Percentiles rank a stretch among this genome's conserved stretches.
These are phyloP conservation scores for Melanotaenia trifasciata DNA, from an alignment of 2,797 vertebrate genomes.

Conservation along the genomic window DNA sequence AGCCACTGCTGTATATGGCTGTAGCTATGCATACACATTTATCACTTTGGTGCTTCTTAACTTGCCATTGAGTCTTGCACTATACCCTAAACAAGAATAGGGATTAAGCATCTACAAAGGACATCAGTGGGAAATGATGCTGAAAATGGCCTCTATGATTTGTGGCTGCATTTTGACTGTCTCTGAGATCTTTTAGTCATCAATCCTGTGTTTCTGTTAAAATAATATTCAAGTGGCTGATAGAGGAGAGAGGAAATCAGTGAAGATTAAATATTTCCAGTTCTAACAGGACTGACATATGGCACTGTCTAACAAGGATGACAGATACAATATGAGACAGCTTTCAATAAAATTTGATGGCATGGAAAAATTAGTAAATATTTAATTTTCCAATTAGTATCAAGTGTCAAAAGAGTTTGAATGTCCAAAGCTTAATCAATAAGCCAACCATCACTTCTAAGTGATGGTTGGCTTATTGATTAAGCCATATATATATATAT, in stretches of 20 bases:
- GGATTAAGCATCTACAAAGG: conserved; percentile 22
- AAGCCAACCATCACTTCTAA: conserved; percentile 36
- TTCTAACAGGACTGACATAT: conserved; percentile 9
- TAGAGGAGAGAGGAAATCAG: conserved; percentile 21
- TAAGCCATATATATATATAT: too few relatives aligned
- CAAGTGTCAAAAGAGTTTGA: conserved; percentile 29
- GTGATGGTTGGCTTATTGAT: too few relatives aligned
- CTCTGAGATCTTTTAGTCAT: conserved; percentile 47
- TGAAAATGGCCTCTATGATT: conserved; percentile 57
- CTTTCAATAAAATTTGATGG: neutral
- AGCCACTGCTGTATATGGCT: conserved; percentile 5
- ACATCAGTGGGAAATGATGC: conserved; percentile 51
- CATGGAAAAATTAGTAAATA: neutral
- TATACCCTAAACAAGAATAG: conserved; percentile 33
- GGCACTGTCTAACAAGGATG: conserved; percentile 5
- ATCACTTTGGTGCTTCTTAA: neutral
- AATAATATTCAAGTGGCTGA: conserved; percentile 29
- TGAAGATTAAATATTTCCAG: conserved; percentile 34
- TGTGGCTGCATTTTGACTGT: conserved; percentile 44
- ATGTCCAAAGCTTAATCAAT: conserved; percentile 23
- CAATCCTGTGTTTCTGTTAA: conserved; percentile 37
- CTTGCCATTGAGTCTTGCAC: neutral
- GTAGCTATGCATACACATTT: neutral
- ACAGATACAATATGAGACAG: neutral
- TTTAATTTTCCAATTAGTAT: conserved; percentile 1